Base-by-base conservation (phyloP, 2,888 invertebrate genomes). In the Oligia strigilis region DNA sequence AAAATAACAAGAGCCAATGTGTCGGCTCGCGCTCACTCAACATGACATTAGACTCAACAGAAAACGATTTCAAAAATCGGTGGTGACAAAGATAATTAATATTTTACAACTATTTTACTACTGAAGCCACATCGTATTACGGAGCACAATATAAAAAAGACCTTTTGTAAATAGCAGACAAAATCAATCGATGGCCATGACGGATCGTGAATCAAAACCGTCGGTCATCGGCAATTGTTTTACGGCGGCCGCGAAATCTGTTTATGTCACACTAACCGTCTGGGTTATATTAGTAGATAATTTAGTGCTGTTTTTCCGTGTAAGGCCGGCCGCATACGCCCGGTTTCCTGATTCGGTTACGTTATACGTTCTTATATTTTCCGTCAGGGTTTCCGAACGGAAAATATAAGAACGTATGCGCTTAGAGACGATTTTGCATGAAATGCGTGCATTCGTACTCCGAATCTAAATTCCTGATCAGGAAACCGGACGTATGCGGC, bases 121-220 rank as follows among this genome's bases (percentile, higher is more conserved):
- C 40, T 13, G 58, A 69, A 19, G 4, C 60, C 43, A 46, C 13
- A 13, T 36, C 29, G 19, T 1, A 80, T 65, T 46, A 69, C 74
- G 58, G 55, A 4, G 43, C 36, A 74, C 69, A 79, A 66, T 76
- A 69, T 55, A 77, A 72, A 78, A 81, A 77, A 69, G 69, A 73
- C 77, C 77, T 89, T 81, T 82, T 81, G 43, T 75, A 82, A 83
- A 85, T 77, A 86, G 66, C 70, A 76, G 65, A 69, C 62, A 80
- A 75, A 80, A 69, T 82, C 77, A 81, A 70, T 76, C 58, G 82
- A 80, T 75, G 84, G 76, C 91, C 90, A 86, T 88, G 78, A 80
- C 92, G 19, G 89, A 92, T 90, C 46, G 66, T 89, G 88, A 92
- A 92, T 92, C 76, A 76, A 88, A 90, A 65, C 43, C 65, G 81